phyloP scores from a whole-genome alignment of 2,113 vertebrate species.

The Macaca mulatta region DNA sequence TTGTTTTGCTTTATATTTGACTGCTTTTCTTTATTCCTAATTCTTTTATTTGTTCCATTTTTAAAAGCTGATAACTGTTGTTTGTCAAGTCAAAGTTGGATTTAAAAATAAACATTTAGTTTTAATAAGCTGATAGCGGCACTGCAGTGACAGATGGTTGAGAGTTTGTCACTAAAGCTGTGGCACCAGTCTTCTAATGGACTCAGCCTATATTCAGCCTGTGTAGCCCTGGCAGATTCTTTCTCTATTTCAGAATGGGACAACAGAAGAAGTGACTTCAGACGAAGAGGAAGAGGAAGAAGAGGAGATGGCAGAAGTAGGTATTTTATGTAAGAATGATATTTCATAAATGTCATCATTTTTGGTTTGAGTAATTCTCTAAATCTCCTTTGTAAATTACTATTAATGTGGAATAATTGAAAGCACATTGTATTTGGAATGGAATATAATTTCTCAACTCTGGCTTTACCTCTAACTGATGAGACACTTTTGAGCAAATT shows the following conservation, averaged over 20 bases:
- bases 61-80: not conserved
- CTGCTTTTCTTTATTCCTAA: conserved; percentile 34
- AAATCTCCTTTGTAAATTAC: not conserved
- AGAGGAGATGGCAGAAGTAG: conserved; percentile 97
- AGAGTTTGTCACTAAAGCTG: not conserved
- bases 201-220: not conserved
- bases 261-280: conserved; percentile 94
- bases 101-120: not conserved
- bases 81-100: not conserved
- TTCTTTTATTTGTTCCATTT: not conserved
- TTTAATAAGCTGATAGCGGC: not conserved
- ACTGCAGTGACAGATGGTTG: not conserved
- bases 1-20: not conserved
- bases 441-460: not conserved
- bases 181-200: not conserved
- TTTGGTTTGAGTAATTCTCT: not conserved
- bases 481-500: not conserved
- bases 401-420: not conserved
- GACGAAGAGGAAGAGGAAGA: conserved; percentile 92
- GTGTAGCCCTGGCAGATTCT: not conserved
- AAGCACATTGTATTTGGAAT: not conserved
- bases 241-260: conserved; percentile 85
- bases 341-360: not conserved
- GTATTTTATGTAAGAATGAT: conserved; percentile 69
- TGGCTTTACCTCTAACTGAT: not conserved